These are phyloP conservation scores for Epirrhoe alternata DNA, from an alignment of 2,888 invertebrate genomes.

Conservation along the genomic window DNA sequence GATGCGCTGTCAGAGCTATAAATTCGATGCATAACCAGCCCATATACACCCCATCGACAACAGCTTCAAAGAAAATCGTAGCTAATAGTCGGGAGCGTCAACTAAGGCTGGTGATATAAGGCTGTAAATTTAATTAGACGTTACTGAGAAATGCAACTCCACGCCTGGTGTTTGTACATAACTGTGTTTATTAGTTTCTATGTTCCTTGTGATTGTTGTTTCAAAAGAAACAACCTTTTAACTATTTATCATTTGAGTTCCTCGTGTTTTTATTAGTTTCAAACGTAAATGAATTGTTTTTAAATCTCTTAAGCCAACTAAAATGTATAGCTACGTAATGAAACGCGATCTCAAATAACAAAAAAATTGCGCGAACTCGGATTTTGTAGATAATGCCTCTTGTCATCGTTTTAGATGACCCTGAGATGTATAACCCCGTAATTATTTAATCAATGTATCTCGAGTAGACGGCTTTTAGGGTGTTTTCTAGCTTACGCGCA, in stretches of 20 bases:
- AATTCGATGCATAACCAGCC: conserved; percentile 10
- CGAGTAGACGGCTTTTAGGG: conserved; percentile 6
- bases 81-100: conserved; percentile 52
- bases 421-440: conserved; percentile 3
- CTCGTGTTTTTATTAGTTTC: conserved; percentile 18
- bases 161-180: conserved; percentile 57
- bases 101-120: conserved; percentile 81
- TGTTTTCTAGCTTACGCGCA: no score
- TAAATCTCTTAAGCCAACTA: conserved; percentile 15
- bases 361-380: conserved; percentile 10
- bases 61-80: conserved; percentile 38
- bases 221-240: conserved; percentile 18
- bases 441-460: conserved; percentile 6
- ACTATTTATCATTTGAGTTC: conserved; percentile 29
- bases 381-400: conserved; percentile 19
- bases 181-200: conserved; percentile 46
- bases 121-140: conserved; percentile 54
- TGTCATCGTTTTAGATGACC: conserved; percentile 29
- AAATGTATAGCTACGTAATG: conserved; percentile 25
- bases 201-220: conserved; percentile 20
- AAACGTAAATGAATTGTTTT: conserved; percentile 8
- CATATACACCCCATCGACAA: conserved; percentile 16
- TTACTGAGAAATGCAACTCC: conserved; percentile 73
- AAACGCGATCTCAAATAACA: conserved; percentile 29
- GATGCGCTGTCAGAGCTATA: conserved; percentile 9